Conservation (phyloP, 23 tunicate species). For the Ascidia mentula region DNA sequence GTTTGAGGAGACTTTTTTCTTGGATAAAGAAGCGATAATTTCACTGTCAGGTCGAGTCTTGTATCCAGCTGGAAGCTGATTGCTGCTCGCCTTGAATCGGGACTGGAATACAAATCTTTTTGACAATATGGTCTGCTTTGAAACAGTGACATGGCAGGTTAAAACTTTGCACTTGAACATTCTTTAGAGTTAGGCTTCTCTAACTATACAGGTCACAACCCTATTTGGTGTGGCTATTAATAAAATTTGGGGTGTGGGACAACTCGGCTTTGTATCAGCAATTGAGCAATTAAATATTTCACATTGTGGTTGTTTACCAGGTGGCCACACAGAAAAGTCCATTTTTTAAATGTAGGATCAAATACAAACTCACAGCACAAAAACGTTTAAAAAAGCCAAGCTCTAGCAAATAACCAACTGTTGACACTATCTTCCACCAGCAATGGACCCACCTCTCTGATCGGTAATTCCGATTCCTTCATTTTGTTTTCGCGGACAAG, state of each 20-base stretch:
- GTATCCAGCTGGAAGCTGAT: constrained; percentile 57
- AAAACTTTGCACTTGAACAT: no score
- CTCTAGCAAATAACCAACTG: not conserved
- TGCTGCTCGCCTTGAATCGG: constrained; percentile 50
- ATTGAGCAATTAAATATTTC: no score
- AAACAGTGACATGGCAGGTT: no score
- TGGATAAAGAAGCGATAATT: constrained; percentile 18
- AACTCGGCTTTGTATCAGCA: no score
- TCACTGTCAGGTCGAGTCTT: constrained; percentile 7
- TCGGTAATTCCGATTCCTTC: constrained; percentile 64
- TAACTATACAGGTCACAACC: no score
- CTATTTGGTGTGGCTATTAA: no score
- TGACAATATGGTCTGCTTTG: no score
- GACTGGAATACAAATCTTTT: no score
- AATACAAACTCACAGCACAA: not conserved
- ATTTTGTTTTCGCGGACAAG: constrained; percentile 39
- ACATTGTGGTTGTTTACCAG: no score
- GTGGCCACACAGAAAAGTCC: no score
- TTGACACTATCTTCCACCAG: not conserved
- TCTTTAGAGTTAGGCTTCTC: no score
- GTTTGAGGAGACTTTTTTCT: constrained; percentile 34
- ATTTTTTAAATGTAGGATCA: not conserved
- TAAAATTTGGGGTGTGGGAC: no score
- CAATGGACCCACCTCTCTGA: constrained; percentile 50
- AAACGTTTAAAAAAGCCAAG: not conserved